Evolutionary conservation across 1,140 invertebrate species (phyloP).

Genomic region (Calliphora vicina): DNA sequence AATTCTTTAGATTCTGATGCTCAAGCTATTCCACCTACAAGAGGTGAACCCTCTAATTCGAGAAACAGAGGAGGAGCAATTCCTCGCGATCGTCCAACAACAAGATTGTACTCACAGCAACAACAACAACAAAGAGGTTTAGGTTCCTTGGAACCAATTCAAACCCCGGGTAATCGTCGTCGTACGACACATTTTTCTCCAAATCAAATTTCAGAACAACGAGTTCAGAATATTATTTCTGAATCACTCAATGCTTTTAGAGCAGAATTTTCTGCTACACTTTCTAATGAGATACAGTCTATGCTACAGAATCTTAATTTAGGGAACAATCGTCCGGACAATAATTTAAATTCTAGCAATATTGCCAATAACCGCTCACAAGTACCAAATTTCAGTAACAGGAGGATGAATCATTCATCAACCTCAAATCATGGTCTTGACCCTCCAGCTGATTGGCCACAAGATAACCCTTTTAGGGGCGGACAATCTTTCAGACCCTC

Average conservation of each 20-base stretch:
- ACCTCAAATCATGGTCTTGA: not conserved
- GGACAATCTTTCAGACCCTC: not conserved
- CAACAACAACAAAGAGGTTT: not conserved
- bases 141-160: not conserved
- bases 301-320: too few relatives aligned
- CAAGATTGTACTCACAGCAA: not conserved
- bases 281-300: too few relatives aligned
- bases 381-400: not conserved
- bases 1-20: not conserved
- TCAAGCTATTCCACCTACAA: not conserved
- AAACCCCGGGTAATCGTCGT: not conserved
- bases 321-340: not conserved
- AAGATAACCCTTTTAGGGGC: not conserved
- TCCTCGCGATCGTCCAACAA: not conserved
- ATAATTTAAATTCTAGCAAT: not conserved
- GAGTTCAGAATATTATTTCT: too few relatives aligned
- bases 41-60: not conserved
- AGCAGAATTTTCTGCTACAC: too few relatives aligned
- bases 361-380: not conserved
- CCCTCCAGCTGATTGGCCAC: not conserved
- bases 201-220: too few relatives aligned
- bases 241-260: too few relatives aligned
- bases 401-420: not conserved
- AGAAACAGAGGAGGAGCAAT: not conserved
- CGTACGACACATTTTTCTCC: too few relatives aligned